Evolutionary conservation across 2,113 vertebrate genomes (phyloP).

Genomic region (Ceyx cyanopectus): DNA sequence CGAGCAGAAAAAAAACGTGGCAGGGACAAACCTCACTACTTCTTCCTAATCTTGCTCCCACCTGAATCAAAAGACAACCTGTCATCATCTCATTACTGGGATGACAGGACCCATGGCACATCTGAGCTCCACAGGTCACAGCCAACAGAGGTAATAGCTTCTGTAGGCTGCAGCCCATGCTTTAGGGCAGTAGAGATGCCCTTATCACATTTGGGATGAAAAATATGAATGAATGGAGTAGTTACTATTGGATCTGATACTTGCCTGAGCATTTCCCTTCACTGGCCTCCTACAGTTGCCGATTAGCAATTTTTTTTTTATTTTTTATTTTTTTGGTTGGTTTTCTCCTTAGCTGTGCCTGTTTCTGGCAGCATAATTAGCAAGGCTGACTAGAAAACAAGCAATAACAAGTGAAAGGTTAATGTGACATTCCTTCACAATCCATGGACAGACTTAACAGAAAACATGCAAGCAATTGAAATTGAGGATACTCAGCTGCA

Average conservation of each 20-base stretch:
- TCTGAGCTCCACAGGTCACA: neutral
- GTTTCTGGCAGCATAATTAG: neutral
- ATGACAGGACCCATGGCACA: neutral
- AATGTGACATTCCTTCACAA: neutral
- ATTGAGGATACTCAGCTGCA: neutral
- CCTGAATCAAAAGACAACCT: neutral
- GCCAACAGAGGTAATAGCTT: neutral
- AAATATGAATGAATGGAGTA: neutral
- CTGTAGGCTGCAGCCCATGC: neutral
- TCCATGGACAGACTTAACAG: neutral
- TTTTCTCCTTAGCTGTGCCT: neutral
- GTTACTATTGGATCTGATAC: neutral
- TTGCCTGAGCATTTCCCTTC: neutral
- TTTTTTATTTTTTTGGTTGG: too few relatives aligned
- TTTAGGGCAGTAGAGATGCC: neutral
- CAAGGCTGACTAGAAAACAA: neutral
- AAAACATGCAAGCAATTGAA: neutral
- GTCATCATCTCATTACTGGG: neutral
- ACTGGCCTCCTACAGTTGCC: neutral
- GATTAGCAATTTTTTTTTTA: neutral
- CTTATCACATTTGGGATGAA: neutral
- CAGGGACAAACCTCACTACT: neutral
- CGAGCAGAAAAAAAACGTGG: neutral
- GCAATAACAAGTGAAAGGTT: neutral
- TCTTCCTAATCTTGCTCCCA: neutral